These are phyloP conservation scores for Anoplopoma fimbria DNA, from an alignment of 2,113 vertebrate species.

Conservation along the genomic window DNA sequence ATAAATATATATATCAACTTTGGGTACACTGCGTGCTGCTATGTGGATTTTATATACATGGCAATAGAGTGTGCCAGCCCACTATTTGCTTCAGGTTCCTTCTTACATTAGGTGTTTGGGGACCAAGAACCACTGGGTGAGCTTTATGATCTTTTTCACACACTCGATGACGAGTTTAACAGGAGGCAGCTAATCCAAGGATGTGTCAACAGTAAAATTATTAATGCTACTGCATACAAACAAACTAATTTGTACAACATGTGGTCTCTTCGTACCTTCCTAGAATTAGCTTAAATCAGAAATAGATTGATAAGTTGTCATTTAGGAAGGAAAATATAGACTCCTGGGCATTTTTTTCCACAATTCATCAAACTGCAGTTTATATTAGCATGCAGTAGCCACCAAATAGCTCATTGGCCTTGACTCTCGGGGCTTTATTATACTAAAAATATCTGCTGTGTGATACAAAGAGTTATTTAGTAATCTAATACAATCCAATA, in stretches of 20 bases:
- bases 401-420: slow-evolving; percentile 42
- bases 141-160: slow-evolving; percentile 39
- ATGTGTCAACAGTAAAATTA: slow-evolving; percentile 38
- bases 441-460: slow-evolving; percentile 35
- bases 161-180: slow-evolving; percentile 38
- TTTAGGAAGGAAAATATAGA: background rate
- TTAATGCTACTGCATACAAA: slow-evolving; percentile 22
- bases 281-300: background rate
- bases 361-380: too few species aligned
- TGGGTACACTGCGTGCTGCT: background rate
- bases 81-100: background rate
- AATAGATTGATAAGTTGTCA: background rate
- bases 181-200: slow-evolving; percentile 24
- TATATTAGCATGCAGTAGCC: slow-evolving; percentile 44
- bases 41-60: background rate
- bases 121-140: background rate
- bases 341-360: too few species aligned
- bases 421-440: slow-evolving; percentile 26
- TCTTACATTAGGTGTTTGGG: background rate
- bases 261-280: background rate
- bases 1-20: slow-evolving; percentile 11
- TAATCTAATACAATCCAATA: background rate
- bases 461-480: slow-evolving; percentile 22
- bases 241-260: slow-evolving; percentile 13
- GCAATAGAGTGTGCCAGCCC: background rate